Conservation (phyloP, 2,888 invertebrate genomes). For the Dasypolia templi region DNA sequence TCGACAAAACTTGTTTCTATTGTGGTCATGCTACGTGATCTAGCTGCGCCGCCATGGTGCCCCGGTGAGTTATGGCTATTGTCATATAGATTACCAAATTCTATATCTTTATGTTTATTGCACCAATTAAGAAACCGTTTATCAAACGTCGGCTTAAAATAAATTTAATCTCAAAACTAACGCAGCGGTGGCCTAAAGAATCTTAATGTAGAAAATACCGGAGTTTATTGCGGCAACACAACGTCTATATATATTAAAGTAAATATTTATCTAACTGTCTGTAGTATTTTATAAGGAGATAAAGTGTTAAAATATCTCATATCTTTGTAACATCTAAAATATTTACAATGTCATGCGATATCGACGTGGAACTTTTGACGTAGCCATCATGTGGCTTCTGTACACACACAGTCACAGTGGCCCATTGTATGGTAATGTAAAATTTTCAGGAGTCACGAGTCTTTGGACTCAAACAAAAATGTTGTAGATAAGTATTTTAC, state of each 20-base stretch:
- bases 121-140: slow-evolving; percentile 16
- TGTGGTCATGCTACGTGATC: too few species aligned
- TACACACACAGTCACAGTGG: too few species aligned
- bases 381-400: slow-evolving; percentile 19
- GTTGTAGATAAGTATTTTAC: not conserved
- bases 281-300: slow-evolving; percentile 38
- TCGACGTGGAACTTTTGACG: slow-evolving; percentile 42
- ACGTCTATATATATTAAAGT: slow-evolving; percentile 31
- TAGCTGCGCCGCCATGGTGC: too few species aligned
- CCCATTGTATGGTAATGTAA: not conserved
- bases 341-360: slow-evolving; percentile 42
- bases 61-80: not conserved
- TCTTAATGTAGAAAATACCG: slow-evolving; percentile 30
- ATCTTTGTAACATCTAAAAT: slow-evolving; percentile 41
- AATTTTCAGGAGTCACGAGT: not conserved
- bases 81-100: not conserved
- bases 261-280: slow-evolving; percentile 24
- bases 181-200: slow-evolving; percentile 4
- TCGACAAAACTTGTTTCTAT: too few species aligned
- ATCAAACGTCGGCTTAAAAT: slow-evolving; percentile 34
- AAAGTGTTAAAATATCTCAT: slow-evolving; percentile 10
- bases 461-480: not conserved
- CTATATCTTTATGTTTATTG: slow-evolving; percentile 15
- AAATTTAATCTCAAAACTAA: slow-evolving; percentile 20
- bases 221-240: slow-evolving; percentile 43